phyloP scores from a whole-genome alignment of 2,888 invertebrate species.

The Drosophila koepferae region DNA sequence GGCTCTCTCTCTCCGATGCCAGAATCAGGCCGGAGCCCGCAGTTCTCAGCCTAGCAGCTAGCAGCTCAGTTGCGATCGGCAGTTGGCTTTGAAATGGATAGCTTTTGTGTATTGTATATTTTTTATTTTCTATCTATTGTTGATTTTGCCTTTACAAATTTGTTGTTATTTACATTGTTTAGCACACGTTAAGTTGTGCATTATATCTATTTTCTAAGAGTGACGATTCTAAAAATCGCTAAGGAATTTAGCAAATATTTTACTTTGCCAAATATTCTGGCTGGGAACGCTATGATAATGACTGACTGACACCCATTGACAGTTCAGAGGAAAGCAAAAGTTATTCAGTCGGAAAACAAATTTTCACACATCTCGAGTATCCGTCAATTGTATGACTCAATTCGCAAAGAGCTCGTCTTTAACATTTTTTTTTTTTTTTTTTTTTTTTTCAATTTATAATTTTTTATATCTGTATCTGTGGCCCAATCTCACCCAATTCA shows the following conservation, averaged over 20 bases:
- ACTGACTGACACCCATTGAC: slow-evolving; percentile 7
- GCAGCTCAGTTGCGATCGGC: slow-evolving; percentile 20
- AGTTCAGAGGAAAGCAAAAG: slow-evolving; percentile 29
- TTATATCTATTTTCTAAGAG: slow-evolving; percentile 36
- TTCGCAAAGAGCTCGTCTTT: slow-evolving; percentile 8
- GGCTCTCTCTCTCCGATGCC: slow-evolving; percentile 18
- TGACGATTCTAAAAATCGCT: slow-evolving; percentile 36
- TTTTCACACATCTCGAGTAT: slow-evolving; percentile 6
- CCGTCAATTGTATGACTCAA: slow-evolving; percentile 14
- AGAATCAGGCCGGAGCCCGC: slow-evolving; percentile 16
- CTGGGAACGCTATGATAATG: slow-evolving; percentile 9
- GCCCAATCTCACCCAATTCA: slow-evolving; percentile 53
- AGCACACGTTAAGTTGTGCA: slow-evolving; percentile 44
- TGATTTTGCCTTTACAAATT: slow-evolving; percentile 38
- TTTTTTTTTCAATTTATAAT: neutral
- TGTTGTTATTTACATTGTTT: slow-evolving; percentile 66
- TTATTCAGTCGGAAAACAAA: neutral
- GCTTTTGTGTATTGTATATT: slow-evolving; percentile 11
- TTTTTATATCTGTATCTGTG: slow-evolving; percentile 2
- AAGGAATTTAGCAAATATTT: slow-evolving; percentile 49
- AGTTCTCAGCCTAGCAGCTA: neutral
- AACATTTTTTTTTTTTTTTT: neutral
- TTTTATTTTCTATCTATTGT: slow-evolving; percentile 23
- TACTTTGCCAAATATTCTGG: slow-evolving; percentile 39
- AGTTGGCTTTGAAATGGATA: slow-evolving; percentile 43